Base-by-base conservation (phyloP, 2,113 vertebrate species). In the Platanista minor region DNA sequence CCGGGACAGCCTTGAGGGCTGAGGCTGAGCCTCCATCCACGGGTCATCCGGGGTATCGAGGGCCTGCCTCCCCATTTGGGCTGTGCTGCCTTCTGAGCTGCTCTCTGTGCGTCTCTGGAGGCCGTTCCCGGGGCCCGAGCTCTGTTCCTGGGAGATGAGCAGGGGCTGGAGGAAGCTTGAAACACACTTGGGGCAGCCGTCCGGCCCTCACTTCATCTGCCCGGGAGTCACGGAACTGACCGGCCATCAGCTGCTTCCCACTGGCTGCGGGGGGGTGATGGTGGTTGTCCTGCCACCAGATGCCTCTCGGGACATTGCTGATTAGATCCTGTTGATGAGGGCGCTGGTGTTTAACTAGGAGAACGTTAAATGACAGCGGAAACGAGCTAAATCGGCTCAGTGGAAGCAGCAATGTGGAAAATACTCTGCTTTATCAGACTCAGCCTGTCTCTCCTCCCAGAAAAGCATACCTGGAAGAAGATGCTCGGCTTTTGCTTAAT, bases 391-490 rank as follows among this genome's bases (percentile, higher is more conserved):
- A 82, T 46, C 39, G 33, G 87, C 23, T 1, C 61, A 29, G 86
- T 6, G 33, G 89, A 91, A 92, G 77, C 46, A 66, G 29, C 67
- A 52, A 5, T 0, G 6, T 29, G 57, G 92, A 69, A 95, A 87
- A 80, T 21, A 54, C 29, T 10, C 0, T 20, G 62, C 33, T 75
- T 52, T 41, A 5, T 62, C 57, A 72, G 87, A 43, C 36, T 20
- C 39, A 8, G 71, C 29, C 96, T 98, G 97, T 96, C 92, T 96
- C 64, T 75, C 64, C 82, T 97, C 96, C 96, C 88, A 82, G 86
- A 85, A 90, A 96, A 93, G 83, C 92, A 62, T 4, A 57, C 0
- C 36, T 93, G 41, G 36, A 29, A 64, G 96, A 93, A 89, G 92
- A 74, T 2, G 72, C 89, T n/a, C 1, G 3, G 64, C 46, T 90